Conservation (phyloP, 92 coral and sea anemone genomes). For the Parazoanthus atlanticus region DNA sequence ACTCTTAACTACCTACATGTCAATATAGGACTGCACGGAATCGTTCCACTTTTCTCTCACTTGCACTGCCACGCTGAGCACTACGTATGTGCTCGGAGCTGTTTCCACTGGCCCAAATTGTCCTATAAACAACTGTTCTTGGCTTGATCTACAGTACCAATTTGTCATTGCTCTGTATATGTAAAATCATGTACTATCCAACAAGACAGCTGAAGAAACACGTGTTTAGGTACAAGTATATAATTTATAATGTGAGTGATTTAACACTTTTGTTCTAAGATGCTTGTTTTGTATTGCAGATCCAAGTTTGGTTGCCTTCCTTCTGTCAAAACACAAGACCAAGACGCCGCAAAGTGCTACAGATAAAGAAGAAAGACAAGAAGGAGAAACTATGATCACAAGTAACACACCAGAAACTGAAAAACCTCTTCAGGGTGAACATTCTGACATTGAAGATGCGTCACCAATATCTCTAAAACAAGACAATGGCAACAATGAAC, state of each 20-base stretch:
- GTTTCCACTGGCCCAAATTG: no score
- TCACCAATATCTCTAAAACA: neutral
- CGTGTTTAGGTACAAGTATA: neutral
- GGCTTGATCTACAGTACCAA: no score
- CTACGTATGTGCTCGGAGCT: no score
- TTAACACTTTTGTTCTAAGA: no score
- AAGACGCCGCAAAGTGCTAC: slow-evolving; percentile 1
- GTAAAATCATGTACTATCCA: no score
- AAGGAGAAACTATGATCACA: slow-evolving; percentile 20
- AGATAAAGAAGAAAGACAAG: neutral
- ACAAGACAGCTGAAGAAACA: no score
- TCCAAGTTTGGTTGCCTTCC: slow-evolving; percentile 73
- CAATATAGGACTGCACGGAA: no score
- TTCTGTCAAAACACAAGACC: slow-evolving; percentile 58
- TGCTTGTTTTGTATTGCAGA: slow-evolving; percentile 46
- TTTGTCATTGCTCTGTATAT: no score
- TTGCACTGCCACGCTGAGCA: no score
- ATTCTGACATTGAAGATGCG: slow-evolving; percentile 22
- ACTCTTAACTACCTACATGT: no score
- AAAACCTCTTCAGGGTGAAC: slow-evolving; percentile 25
- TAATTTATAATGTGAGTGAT: neutral
- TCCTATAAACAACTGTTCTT: no score
- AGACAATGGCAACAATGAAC: neutral
- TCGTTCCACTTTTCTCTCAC: no score
- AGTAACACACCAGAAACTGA: neutral